Evolutionary conservation across 2,113 vertebrate genomes (phyloP), one percentile per base, ranked within the genome.

Genomic region (Hepsetus odoe): DNA sequence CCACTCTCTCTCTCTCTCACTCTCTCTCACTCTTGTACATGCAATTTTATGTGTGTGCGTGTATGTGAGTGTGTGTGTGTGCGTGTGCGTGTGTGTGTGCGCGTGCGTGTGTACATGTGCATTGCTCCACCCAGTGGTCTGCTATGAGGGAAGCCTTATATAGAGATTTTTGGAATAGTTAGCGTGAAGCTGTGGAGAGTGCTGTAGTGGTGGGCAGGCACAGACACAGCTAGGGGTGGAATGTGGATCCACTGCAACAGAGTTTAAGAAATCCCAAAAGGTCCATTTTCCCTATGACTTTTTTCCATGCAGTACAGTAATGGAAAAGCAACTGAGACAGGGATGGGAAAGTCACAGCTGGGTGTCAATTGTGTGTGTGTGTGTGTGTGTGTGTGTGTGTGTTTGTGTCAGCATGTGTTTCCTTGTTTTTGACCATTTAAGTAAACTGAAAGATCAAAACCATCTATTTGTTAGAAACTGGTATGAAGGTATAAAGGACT

Each of bases 211-310:
- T 78, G 70, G 87, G 89, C 91, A 91, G 89, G 89, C 87, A 85
- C 83, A 87, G 87, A 85, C 88, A 91, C 66, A 89, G 82, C 81
- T 55, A 67, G 68, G 30, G 77, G 71, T 90, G 85, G 90, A 93
- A 91, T 93, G 89, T 82, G 5, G 59, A 64, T 72, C 20, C 76
- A 71, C 76, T 78, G 56, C 49, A 79, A 33, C 69, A 85, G 77
- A 71, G 82, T 76, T 80, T 62, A 67, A 35, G 26, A 72, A 78
- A 67, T 62, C 42, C 79, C 67, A 70, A 58, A 75, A 64, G 65
- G 70, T n/a, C 51, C 1, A 42, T 55, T 51, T 80, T 10, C 14
- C 62, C 32, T 1, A 35, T 16, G 20, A 58, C 72, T 65, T 73
- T 80, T n/a, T 72, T 49, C 35, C 30, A 74, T 20, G 70, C 18